Conservation (phyloP, 2,888 invertebrate species). For the Aleiodes leptofemur region DNA sequence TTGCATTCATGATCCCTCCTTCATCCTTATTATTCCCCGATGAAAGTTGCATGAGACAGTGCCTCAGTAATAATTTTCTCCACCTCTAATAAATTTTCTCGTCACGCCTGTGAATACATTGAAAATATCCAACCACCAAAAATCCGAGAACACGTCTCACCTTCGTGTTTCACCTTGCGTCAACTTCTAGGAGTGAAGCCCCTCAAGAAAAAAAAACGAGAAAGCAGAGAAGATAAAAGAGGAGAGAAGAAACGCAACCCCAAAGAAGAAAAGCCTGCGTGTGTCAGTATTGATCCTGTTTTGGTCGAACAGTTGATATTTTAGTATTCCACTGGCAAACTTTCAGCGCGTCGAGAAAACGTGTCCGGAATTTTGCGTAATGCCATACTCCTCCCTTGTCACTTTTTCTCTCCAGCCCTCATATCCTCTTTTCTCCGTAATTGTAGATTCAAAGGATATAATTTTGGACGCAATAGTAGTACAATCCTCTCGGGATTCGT, state of each 20-base stretch:
- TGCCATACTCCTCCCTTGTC: slow-evolving; percentile 22
- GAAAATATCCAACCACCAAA: background rate
- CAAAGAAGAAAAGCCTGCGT: slow-evolving; percentile 44
- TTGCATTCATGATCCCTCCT: background rate
- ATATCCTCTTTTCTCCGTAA: slow-evolving; percentile 60
- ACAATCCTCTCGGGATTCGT: slow-evolving; percentile 58
- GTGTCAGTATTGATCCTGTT: slow-evolving; percentile 72
- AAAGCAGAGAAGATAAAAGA: background rate
- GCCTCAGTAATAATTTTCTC: slow-evolving; percentile 3
- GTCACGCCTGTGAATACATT: slow-evolving; percentile 23
- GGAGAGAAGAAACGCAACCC: slow-evolving; percentile 40
- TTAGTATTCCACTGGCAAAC: slow-evolving; percentile 74
- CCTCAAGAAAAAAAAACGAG: slow-evolving; percentile 7
- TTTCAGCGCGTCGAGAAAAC: slow-evolving; percentile 60
- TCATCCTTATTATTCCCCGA: background rate
- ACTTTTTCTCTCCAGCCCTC: slow-evolving; percentile 16
- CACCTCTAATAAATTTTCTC: slow-evolving; percentile 3
- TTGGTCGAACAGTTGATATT: slow-evolving; percentile 62
- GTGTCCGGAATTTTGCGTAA: slow-evolving; percentile 55
- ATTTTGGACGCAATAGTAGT: slow-evolving; percentile 62
- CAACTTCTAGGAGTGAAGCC: background rate
- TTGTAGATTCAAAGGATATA: slow-evolving; percentile 76
- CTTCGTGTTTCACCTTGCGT: background rate
- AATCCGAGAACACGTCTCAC: slow-evolving; percentile 5
- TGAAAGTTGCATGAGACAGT: slow-evolving; percentile 23